phyloP scores from a whole-genome alignment of 1,140 invertebrate genomes.

The Metaphire vulgaris region DNA sequence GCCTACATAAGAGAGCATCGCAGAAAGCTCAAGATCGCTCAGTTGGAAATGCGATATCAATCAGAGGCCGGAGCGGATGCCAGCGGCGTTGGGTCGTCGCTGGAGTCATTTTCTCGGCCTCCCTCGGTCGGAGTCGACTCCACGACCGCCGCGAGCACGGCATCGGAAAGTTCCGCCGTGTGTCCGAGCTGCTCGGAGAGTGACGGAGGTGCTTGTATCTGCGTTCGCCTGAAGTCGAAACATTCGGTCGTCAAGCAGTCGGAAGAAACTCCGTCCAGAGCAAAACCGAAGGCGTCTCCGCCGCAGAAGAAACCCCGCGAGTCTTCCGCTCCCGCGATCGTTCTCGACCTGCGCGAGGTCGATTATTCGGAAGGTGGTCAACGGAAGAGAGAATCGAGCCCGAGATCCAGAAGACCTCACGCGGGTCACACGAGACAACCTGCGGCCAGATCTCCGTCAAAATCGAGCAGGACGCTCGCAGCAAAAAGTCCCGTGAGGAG shows the following conservation, averaged over 20 bases:
- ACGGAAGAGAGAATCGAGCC: neutral
- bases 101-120: slow-evolving; percentile 38
- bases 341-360: neutral
- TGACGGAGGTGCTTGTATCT: neutral
- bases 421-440: neutral
- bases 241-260: neutral
- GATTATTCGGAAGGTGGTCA: neutral
- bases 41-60: slow-evolving; percentile 41
- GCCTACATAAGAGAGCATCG: slow-evolving; percentile 28
- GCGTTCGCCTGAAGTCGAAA: neutral
- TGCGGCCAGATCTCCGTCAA: neutral
- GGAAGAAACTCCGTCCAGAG: neutral
- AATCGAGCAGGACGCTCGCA: neutral
- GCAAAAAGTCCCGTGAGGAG: neutral
- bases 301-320: neutral
- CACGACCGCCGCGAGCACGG: slow-evolving; percentile 24
- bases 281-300: neutral
- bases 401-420: neutral
- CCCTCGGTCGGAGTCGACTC: slow-evolving; percentile 32
- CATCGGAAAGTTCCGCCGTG: slow-evolving; percentile 31
- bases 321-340: neutral
- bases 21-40: slow-evolving; percentile 41
- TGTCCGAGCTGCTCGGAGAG: slow-evolving; percentile 15
- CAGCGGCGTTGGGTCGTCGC: slow-evolving; percentile 34
- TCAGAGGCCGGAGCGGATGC: slow-evolving; percentile 37